These are phyloP conservation scores for Apogon talboti DNA, from an alignment of 2,797 vertebrate genomes.

Conservation along the genomic window DNA sequence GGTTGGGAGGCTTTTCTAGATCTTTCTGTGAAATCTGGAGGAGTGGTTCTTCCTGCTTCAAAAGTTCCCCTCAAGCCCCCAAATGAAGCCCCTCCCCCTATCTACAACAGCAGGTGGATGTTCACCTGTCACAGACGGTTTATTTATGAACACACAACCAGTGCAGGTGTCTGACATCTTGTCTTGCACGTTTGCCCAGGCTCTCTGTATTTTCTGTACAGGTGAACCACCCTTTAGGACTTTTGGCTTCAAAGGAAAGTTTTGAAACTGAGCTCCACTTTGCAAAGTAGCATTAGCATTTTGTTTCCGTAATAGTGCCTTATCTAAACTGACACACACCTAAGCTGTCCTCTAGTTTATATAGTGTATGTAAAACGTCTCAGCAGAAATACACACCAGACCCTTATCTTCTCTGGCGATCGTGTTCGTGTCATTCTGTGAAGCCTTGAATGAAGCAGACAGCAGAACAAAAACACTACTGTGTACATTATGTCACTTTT, in stretches of 20 bases:
- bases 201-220: not conserved
- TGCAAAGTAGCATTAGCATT: not conserved
- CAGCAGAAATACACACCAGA: slow-evolving; percentile 3
- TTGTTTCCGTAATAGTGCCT: not conserved
- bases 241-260: too few species aligned
- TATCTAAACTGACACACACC: slow-evolving; percentile 14
- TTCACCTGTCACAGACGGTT: slow-evolving; percentile 7
- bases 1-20: not conserved
- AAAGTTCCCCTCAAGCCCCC: not conserved
- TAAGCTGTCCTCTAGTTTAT: slow-evolving; percentile 14
- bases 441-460: slow-evolving; percentile 3
- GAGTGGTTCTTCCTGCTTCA: not conserved
- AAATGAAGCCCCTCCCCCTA: not conserved
- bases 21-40: not conserved
- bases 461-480: not conserved
- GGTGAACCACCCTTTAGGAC: slow-evolving; percentile 2
- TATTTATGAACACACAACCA: slow-evolving; percentile 18
- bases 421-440: slow-evolving; percentile 11
- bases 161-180: not conserved
- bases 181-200: slow-evolving; percentile 10
- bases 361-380: slow-evolving; percentile 12
- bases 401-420: slow-evolving; percentile 27
- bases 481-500: not conserved
- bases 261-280: not conserved
- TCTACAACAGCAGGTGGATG: not conserved